Evolutionary conservation across 2,888 invertebrate species (phyloP).

Genomic region (Hipparchia sbordonii): DNA sequence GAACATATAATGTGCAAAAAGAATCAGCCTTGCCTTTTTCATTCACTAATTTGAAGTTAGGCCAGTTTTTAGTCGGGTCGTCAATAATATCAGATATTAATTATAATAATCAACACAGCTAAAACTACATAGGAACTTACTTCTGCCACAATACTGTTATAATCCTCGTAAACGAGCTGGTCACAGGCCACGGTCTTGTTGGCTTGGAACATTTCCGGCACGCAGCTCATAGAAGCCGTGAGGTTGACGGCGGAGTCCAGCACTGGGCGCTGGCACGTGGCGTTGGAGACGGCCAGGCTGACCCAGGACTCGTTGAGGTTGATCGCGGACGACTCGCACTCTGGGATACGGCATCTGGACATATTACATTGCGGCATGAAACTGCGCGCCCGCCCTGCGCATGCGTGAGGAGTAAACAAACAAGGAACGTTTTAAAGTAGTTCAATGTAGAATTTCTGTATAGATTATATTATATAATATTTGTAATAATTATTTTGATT

Average conservation of each 20-base stretch:
- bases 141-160: slow-evolving; percentile 85
- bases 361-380: not conserved
- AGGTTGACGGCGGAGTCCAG: slow-evolving; percentile 20
- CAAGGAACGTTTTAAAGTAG: too few species aligned
- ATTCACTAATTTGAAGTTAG: too few species aligned
- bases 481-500: too few species aligned
- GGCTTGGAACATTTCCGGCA: slow-evolving; percentile 59
- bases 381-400: too few species aligned
- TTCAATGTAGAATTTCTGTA: too few species aligned
- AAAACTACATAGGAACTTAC: slow-evolving; percentile 56
- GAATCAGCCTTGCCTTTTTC: too few species aligned
- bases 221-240: slow-evolving; percentile 52
- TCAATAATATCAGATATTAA: too few species aligned
- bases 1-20: too few species aligned
- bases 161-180: slow-evolving; percentile 83
- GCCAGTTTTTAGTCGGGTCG: too few species aligned
- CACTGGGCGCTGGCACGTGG: slow-evolving; percentile 63
- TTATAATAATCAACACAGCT: too few species aligned
- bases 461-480: too few species aligned
- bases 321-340: slow-evolving; percentile 56
- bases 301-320: slow-evolving; percentile 74
- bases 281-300: slow-evolving; percentile 64
- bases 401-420: too few species aligned
- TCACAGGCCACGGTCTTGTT: slow-evolving; percentile 70
- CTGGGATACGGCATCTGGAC: slow-evolving; percentile 66